phyloP scores from a whole-genome alignment of 2,113 vertebrate species.

The Cervus canadensis region DNA sequence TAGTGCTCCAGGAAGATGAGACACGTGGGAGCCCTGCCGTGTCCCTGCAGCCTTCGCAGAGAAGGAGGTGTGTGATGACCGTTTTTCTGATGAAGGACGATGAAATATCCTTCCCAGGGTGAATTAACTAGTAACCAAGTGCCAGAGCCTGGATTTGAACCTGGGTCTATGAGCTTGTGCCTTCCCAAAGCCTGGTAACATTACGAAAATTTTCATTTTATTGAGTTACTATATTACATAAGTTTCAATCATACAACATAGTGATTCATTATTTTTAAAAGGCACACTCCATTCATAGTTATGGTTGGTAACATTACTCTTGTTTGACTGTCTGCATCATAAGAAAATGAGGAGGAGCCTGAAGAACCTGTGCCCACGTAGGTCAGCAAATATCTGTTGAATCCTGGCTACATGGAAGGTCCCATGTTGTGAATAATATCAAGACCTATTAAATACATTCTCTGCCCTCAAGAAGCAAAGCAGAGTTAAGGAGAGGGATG shows the following conservation, averaged over 20 bases:
- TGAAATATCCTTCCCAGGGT: not conserved
- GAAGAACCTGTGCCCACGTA: not conserved
- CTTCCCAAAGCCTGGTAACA: not conserved
- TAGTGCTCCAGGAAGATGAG: not conserved
- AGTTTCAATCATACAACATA: not conserved
- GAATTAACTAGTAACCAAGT: not conserved
- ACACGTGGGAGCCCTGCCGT: fast-evolving
- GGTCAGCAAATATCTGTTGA: not conserved
- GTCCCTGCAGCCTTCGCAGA: not conserved
- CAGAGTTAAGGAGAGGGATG: not conserved
- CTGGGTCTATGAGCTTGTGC: not conserved
- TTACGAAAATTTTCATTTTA: not conserved
- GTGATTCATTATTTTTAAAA: not conserved
- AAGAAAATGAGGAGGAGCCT: not conserved
- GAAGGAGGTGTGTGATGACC: too few species aligned
- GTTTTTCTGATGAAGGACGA: not conserved
- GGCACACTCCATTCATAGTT: not conserved
- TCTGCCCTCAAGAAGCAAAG: not conserved
- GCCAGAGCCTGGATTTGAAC: not conserved
- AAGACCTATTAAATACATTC: not conserved
- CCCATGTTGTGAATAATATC: not conserved
- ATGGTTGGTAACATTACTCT: not conserved
- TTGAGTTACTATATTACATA: not conserved
- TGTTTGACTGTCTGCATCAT: not conserved
- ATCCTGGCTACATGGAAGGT: not conserved